Base-by-base conservation (phyloP, 2,888 invertebrate species). In the Choristoneura rosaceana region DNA sequence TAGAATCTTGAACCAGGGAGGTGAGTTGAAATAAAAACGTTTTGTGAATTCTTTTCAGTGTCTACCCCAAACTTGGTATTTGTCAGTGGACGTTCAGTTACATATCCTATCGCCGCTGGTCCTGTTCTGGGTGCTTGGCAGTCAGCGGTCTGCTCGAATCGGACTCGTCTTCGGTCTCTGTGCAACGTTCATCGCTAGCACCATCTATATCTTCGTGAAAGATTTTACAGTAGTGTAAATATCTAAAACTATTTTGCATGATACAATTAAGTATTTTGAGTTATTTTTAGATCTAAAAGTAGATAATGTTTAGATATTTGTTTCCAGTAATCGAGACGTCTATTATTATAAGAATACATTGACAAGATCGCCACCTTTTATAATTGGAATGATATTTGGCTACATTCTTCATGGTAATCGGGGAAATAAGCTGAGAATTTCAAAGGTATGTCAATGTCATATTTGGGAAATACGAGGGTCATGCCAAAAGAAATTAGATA, bases 221-320 rank as follows among this genome's bases (percentile, higher is more conserved):
- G 76, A 90, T 60, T 90, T 92, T 70, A 86, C 86, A 0, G 77
- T 87, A 17, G 78, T 87, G 92, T 90, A 85, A 85, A 91, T 89
- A 70, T 71, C 50, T 58, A 25, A 15, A 25, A 10, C 25, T 3
- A 1, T 55, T 55, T 12, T 34, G 1, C 34, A 2, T 34, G 34
- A 34, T 34, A 34, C 4, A 2, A 34, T 3, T 5, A 52, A 52
- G 43, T 45, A 12, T 45, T 12, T 7, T 45, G 43, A 45, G 43
- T 1, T 45, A 9, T n/a, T 2, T 10, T 25, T 25, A 55, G 7
- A 25, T 25, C 17, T 17, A 55, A 14, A 15, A 62, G 41, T 15
- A 25, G 33, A 58, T n/a, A n/a, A n/a, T n/a, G 15, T 79, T 74
- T 38, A 38, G 60, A 25, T 55, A 65, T 41, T 61, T 74, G 60